Conservation (phyloP, 2,797 vertebrate genomes). For the Hippoglossus hippoglossus region DNA sequence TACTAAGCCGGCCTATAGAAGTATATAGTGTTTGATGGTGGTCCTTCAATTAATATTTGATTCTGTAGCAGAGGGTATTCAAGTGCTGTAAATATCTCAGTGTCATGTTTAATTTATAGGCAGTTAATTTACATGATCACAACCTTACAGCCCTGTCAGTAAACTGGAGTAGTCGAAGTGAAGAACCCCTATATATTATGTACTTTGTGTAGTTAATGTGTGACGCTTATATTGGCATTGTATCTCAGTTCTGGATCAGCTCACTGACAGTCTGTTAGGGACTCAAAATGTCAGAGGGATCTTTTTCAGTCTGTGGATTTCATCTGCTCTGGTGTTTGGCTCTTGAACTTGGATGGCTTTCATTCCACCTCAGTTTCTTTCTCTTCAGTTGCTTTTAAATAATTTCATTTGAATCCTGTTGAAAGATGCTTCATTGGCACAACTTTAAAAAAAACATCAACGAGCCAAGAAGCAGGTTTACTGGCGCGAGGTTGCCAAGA, state of each 20-base stretch:
- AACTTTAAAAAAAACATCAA: constrained; percentile 1
- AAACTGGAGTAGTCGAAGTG: background rate
- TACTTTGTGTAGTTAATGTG: background rate
- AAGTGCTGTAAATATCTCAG: background rate
- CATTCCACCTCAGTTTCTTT: background rate
- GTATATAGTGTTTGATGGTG: too few species aligned
- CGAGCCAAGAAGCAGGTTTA: constrained; percentile 26
- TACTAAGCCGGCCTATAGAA: too few species aligned
- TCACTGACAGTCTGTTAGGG: background rate
- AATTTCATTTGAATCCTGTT: constrained; percentile 20
- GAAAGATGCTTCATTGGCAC: constrained; percentile 12
- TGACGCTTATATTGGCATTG: background rate
- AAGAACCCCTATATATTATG: background rate
- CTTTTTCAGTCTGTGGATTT: constrained; percentile 18
- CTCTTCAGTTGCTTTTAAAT: constrained; percentile 17
- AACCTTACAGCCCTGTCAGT: background rate
- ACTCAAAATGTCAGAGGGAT: constrained; percentile 17
- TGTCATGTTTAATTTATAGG: background rate
- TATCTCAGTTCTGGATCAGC: background rate
- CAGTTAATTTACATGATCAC: background rate
- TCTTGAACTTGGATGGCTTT: constrained; percentile 25
- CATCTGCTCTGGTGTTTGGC: constrained; percentile 21
- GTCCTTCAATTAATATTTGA: background rate
- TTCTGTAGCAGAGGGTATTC: background rate
- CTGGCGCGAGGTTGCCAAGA: constrained; percentile 11